These are phyloP conservation scores for Rallus limicola DNA, from an alignment of 2,113 vertebrate genomes.

Conservation along the genomic window DNA sequence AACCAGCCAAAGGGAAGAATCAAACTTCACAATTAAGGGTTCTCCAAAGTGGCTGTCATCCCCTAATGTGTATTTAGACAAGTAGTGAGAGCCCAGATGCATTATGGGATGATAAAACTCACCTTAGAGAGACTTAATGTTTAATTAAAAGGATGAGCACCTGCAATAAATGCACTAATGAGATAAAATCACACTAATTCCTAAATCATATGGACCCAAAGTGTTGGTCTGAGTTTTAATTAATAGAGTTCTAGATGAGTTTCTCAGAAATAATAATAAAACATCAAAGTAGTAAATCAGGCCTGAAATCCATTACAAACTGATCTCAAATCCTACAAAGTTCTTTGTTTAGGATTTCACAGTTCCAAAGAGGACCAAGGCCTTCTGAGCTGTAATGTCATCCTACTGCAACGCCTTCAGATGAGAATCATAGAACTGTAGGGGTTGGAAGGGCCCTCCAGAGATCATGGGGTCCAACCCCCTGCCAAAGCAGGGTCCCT, in stretches of 20 bases:
- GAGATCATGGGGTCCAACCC: no score
- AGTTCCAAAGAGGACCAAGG: not conserved
- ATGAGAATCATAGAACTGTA: not conserved
- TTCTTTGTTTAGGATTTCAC: not conserved
- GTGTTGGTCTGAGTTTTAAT: conserved; percentile 68
- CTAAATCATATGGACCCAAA: conserved; percentile 58
- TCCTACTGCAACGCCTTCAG: not conserved
- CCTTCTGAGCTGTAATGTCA: not conserved
- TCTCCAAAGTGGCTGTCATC: conserved; percentile 27
- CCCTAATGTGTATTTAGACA: conserved; percentile 35
- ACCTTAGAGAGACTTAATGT: conserved; percentile 54
- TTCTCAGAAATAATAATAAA: conserved; percentile 75
- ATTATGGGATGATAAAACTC: conserved; percentile 62
- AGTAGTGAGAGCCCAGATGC: conserved; percentile 17
- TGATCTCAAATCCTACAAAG: not conserved
- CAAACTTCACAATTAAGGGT: not conserved
- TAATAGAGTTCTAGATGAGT: conserved; percentile 67
- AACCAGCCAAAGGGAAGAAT: not conserved
- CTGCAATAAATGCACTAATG: conserved; percentile 53
- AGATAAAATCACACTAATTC: conserved; percentile 64
- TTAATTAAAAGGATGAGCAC: conserved; percentile 59
- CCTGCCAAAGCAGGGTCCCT: no score
- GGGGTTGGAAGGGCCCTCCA: no score
- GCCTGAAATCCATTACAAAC: not conserved
- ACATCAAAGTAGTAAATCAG: conserved; percentile 51